Evolutionary conservation across 1,140 invertebrate species (phyloP).

Genomic region (Xylocopa sonorina): DNA sequence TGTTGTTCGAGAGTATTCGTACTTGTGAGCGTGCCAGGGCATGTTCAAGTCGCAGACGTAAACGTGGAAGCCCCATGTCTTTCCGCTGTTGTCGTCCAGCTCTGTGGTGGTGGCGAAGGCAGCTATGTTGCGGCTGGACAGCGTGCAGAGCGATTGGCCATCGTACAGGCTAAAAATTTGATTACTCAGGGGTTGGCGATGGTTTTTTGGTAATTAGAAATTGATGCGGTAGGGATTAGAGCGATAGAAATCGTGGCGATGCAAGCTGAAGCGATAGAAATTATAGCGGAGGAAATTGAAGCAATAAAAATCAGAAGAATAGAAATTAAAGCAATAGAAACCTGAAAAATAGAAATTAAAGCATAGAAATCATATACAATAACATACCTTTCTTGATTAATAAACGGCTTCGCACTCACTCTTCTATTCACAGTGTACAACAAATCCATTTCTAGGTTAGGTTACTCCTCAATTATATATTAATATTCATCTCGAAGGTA

Average conservation of each 20-base stretch:
- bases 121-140: conserved; percentile 90
- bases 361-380: too few relatives aligned
- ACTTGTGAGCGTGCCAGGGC: conserved; percentile 91
- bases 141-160: conserved; percentile 84
- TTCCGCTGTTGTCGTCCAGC: conserved; percentile 85
- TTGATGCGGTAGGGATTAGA: conserved; percentile 19
- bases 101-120: conserved; percentile 90
- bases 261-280: too few relatives aligned
- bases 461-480: background rate
- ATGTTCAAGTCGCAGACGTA: conserved; percentile 94
- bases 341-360: background rate
- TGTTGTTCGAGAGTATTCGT: conserved; percentile 73
- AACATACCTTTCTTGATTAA: conserved; percentile 82
- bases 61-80: conserved; percentile 89
- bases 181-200: too few relatives aligned
- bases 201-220: too few relatives aligned
- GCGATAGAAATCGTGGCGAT: background rate
- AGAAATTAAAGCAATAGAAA: background rate
- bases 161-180: conserved; percentile 78
- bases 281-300: background rate
- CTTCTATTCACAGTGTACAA: conserved; percentile 83
- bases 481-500: background rate
- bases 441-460: conserved; percentile 81
- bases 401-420: conserved; percentile 80
- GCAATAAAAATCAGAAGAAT: background rate